Evolutionary conservation across 2,113 vertebrate species (phyloP).

Genomic region (Xiphophorus couchianus): DNA sequence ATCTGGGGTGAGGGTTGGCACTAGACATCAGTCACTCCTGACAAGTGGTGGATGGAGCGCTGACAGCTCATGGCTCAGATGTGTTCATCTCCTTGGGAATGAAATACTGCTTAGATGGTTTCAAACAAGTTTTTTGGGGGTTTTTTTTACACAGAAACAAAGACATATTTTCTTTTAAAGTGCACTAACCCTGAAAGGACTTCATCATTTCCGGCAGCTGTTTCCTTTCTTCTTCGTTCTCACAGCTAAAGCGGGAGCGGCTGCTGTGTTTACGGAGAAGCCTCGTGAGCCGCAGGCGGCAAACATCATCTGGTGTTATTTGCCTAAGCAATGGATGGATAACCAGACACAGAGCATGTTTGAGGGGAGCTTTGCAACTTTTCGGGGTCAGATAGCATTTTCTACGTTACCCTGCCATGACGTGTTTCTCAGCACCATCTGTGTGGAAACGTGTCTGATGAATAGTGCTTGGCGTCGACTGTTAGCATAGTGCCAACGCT

Average conservation of each 20-base stretch:
- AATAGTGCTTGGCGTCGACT: neutral
- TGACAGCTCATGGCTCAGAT: conserved; percentile 63
- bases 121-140: fast-evolving
- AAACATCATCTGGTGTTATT: neutral
- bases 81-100: conserved; percentile 51
- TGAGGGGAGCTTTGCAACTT: neutral
- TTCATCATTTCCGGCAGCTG: neutral
- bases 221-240: neutral
- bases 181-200: neutral
- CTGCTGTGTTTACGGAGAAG: neutral
- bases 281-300: neutral
- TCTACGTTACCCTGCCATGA: neutral
- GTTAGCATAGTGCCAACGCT: too few relatives aligned
- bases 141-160: neutral
- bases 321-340: neutral
- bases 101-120: conserved; percentile 27
- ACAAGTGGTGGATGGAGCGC: conserved; percentile 59
- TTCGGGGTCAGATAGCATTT: neutral
- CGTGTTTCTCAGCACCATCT: neutral
- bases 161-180: neutral
- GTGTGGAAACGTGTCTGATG: neutral
- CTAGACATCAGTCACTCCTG: conserved; percentile 58
- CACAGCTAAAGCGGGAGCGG: neutral
- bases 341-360: neutral
- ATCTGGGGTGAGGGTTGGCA: conserved; percentile 11